phyloP scores from a whole-genome alignment of 2,888 invertebrate genomes.

The Drosophila colorata region DNA sequence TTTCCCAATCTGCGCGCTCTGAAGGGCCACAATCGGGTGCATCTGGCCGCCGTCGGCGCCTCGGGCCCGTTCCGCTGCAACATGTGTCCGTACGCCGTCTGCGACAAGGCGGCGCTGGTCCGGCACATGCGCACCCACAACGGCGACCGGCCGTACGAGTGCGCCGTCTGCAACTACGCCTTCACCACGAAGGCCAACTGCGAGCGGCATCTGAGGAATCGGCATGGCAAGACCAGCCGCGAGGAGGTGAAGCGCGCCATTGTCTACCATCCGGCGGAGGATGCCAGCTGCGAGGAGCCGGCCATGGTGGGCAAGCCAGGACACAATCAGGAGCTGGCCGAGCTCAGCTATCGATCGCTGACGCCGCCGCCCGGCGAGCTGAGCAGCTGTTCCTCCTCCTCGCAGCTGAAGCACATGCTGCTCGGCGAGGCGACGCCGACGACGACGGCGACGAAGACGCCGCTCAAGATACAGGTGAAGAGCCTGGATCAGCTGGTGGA shows the following conservation, averaged over 20 bases:
- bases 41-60: slow-evolving; percentile 91
- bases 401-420: slow-evolving; percentile 86
- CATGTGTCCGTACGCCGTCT: slow-evolving; percentile 94
- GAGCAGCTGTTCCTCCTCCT: slow-evolving; percentile 78
- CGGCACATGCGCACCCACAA: slow-evolving; percentile 97
- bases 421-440: slow-evolving; percentile 82
- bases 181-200: slow-evolving; percentile 99
- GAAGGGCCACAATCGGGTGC: slow-evolving; percentile 95
- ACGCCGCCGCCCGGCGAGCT: slow-evolving; percentile 52
- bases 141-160: slow-evolving; percentile 97
- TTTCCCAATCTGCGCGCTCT: slow-evolving; percentile 95
- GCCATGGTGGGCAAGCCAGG: no score
- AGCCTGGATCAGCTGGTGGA: slow-evolving; percentile 88
- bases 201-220: slow-evolving; percentile 96
- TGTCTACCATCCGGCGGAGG: slow-evolving; percentile 94
- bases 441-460: slow-evolving; percentile 85
- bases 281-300: slow-evolving; percentile 91
- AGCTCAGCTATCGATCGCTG: slow-evolving; percentile 53
- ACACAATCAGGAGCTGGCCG: slow-evolving; percentile 17
- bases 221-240: slow-evolving; percentile 93
- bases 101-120: slow-evolving; percentile 95
- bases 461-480: slow-evolving; percentile 88
- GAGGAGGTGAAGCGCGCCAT: slow-evolving; percentile 96
- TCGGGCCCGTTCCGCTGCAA: slow-evolving; percentile 94
- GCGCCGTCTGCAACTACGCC: slow-evolving; percentile 97